These are phyloP conservation scores for Pyrochroa serraticornis DNA, from an alignment of 2,888 invertebrate species.

Conservation along the genomic window DNA sequence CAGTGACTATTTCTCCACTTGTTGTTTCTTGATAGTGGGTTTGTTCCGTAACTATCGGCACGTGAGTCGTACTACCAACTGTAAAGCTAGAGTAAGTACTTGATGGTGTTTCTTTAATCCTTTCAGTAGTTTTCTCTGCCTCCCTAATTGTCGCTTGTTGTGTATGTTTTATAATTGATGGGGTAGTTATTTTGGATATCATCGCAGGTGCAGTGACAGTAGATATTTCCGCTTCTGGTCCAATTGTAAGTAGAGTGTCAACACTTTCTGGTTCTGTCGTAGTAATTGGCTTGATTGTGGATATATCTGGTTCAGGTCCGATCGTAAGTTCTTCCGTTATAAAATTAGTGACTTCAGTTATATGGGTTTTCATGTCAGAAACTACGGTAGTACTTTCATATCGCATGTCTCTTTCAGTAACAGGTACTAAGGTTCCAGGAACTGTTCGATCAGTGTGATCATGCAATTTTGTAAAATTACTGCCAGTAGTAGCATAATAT, in stretches of 20 bases:
- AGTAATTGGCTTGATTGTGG: not conserved
- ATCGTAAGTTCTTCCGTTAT: not conserved
- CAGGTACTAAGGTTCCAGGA: not conserved
- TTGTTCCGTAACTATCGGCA: not conserved
- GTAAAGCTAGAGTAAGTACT: no score
- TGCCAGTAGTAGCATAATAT: not conserved
- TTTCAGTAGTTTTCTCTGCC: not conserved
- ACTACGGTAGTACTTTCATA: not conserved
- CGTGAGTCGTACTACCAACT: not conserved
- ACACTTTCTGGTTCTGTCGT: conserved; percentile 8
- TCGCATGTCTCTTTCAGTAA: not conserved
- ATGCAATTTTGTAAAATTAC: not conserved
- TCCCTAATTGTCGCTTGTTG: not conserved
- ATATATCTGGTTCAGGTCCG: not conserved
- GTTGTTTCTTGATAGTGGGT: not conserved
- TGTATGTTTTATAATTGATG: not conserved
- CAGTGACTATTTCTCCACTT: no score
- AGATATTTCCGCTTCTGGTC: conserved; percentile 11
- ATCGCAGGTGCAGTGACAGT: not conserved
- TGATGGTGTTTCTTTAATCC: not conserved
- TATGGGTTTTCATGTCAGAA: not conserved
- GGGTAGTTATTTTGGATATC: not conserved
- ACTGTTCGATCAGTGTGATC: not conserved
- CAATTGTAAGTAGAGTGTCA: conserved; percentile 2
- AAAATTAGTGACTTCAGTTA: not conserved